Conservation (phyloP, 2,888 invertebrate species). For the Ormyrus pomaceus region DNA sequence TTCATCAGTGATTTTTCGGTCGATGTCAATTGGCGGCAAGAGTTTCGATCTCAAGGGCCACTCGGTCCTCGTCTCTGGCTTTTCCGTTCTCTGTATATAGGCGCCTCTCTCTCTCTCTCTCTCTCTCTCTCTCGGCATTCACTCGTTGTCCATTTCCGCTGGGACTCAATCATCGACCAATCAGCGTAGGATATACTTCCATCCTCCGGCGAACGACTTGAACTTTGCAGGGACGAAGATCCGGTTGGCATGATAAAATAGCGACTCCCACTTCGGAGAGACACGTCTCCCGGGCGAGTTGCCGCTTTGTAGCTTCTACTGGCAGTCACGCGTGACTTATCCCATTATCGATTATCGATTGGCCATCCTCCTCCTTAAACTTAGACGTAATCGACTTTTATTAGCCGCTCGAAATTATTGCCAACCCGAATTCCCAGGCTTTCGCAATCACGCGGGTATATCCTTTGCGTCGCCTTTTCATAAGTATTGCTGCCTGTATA, state of each 20-base stretch:
- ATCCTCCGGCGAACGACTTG: slow-evolving; percentile 14
- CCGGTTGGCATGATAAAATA: slow-evolving; percentile 29
- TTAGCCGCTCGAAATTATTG: slow-evolving; percentile 25
- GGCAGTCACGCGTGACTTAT: slow-evolving; percentile 49
- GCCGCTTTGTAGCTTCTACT: slow-evolving; percentile 9
- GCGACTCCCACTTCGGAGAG: slow-evolving; percentile 11
- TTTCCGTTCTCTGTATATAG: slow-evolving; percentile 1
- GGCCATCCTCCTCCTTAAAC: background rate
- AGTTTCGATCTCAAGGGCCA: slow-evolving; percentile 22
- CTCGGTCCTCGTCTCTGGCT: background rate
- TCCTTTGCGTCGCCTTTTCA: no score
- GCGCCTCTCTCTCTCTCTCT: background rate
- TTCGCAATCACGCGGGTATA: background rate
- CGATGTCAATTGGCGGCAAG: slow-evolving; percentile 14
- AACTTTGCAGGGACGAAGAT: slow-evolving; percentile 33
- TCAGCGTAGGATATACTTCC: slow-evolving; percentile 42
- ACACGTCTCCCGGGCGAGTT: slow-evolving; percentile 10
- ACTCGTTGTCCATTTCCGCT: slow-evolving; percentile 48
- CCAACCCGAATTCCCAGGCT: background rate
- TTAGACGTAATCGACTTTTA: slow-evolving; percentile 34
- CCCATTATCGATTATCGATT: slow-evolving; percentile 49
- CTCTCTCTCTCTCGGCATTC: slow-evolving; percentile 5
- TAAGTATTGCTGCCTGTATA: no score
- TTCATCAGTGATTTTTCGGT: slow-evolving; percentile 2
- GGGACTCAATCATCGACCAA: slow-evolving; percentile 55